These are phyloP conservation scores for Perca fluviatilis DNA, from an alignment of 2,113 vertebrate genomes.

Conservation along the genomic window DNA sequence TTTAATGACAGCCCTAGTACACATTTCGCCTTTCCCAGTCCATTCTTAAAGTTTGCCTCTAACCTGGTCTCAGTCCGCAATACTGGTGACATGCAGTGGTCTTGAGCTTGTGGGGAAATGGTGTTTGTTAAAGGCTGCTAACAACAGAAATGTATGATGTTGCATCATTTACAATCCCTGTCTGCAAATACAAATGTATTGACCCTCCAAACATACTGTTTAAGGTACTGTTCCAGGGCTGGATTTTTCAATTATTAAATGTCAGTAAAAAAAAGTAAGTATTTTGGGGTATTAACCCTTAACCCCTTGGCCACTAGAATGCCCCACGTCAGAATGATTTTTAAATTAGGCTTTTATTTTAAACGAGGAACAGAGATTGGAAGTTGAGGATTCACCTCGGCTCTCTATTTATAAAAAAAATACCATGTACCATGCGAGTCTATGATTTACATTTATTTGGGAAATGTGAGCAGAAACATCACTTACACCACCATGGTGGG, in stretches of 20 bases:
- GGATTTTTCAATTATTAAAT: too few relatives aligned
- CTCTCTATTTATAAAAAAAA: neutral
- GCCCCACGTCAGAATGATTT: neutral
- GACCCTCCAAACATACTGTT: neutral
- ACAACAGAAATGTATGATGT: neutral
- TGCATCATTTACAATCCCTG: neutral
- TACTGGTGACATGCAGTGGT: neutral
- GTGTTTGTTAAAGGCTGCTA: neutral
- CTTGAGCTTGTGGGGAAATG: too few relatives aligned
- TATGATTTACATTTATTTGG: neutral
- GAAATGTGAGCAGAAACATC: neutral
- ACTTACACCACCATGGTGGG: neutral
- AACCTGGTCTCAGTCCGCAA: too few relatives aligned
- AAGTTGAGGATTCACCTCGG: neutral
- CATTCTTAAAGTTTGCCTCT: too few relatives aligned
- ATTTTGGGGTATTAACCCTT: neutral
- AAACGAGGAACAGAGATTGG: neutral
- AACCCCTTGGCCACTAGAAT: neutral
- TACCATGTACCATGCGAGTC: too few relatives aligned
- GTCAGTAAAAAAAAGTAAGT: neutral
- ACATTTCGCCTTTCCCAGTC: too few relatives aligned
- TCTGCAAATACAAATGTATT: neutral
- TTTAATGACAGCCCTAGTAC: too few relatives aligned
- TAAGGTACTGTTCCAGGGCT: too few relatives aligned
- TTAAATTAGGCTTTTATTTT: neutral